A percentile compares a stretch with the other conserved stretches of the same genome.
Evolutionary conservation across 2,888 invertebrate species (phyloP).

Genomic region (Amphipyra tragopoginis): DNA sequence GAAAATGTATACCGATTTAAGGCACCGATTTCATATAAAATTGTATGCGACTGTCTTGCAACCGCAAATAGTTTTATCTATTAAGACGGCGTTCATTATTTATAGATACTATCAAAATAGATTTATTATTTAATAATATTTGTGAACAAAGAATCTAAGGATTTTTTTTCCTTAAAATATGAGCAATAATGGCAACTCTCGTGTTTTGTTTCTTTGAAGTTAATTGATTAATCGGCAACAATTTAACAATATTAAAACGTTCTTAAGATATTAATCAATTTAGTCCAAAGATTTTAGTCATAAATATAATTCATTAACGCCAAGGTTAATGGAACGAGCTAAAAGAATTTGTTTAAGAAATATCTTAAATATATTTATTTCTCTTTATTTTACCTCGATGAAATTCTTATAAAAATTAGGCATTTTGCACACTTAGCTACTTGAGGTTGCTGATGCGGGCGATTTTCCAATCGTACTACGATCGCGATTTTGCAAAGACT

Average conservation of each 20-base stretch:
- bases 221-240: constrained; percentile 20
- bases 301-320: constrained; percentile 7
- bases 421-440: constrained; percentile 39
- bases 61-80: constrained; percentile 3
- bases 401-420: constrained; percentile 30
- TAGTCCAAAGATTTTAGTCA: constrained; percentile 10
- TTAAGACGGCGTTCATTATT: constrained; percentile 5
- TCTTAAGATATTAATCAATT: constrained; percentile 19
- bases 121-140: not conserved
- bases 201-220: constrained; percentile 14
- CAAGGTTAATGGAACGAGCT: constrained; percentile 2
- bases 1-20: too few relatives aligned
- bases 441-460: constrained; percentile 1
- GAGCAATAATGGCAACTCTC: constrained; percentile 4
- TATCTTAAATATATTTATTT: constrained; percentile 20
- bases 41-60: constrained; percentile 6
- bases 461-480: not conserved
- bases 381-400: constrained; percentile 12
- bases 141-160: not conserved
- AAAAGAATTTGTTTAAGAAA: constrained; percentile 17
- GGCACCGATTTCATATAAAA: not conserved
- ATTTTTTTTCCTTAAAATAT: too few relatives aligned
- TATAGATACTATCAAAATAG: not conserved
- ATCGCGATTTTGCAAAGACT: not conserved
- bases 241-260: constrained; percentile 11